phyloP scores from a whole-genome alignment of 1,140 invertebrate species.

The Hyphantria cunea region DNA sequence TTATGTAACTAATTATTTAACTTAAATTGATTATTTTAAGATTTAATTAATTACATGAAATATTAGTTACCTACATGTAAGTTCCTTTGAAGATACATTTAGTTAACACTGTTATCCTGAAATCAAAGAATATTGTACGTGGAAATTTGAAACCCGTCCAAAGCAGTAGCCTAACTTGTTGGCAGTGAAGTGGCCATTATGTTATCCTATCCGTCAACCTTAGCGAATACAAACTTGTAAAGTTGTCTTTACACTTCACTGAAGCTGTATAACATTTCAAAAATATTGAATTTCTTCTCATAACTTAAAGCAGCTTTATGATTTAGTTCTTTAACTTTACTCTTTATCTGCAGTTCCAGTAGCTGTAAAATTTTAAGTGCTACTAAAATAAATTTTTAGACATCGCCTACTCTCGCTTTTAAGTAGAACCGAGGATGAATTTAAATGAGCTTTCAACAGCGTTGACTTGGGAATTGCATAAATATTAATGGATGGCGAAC shows the following conservation, averaged over 20 bases:
- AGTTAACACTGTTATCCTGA: too few species aligned
- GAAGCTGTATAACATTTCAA: slow-evolving; percentile 6
- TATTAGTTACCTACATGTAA: too few species aligned
- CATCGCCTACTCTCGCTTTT: slow-evolving; percentile 49
- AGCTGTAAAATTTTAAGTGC: slow-evolving; percentile 57
- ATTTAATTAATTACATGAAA: too few species aligned
- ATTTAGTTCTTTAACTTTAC: slow-evolving; percentile 41
- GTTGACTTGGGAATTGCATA: slow-evolving; percentile 64
- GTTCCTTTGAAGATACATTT: too few species aligned
- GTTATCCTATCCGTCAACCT: slow-evolving; percentile 3
- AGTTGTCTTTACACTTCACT: not conserved
- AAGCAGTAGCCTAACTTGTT: slow-evolving; percentile 10
- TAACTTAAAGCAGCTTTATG: slow-evolving; percentile 22
- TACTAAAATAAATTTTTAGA: slow-evolving; percentile 55
- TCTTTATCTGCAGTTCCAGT: slow-evolving; percentile 36
- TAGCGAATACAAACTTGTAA: slow-evolving; percentile 5
- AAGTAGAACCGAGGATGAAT: slow-evolving; percentile 65
- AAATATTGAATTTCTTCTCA: slow-evolving; percentile 6
- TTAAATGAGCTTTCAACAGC: slow-evolving; percentile 66
- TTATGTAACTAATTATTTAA: too few species aligned
- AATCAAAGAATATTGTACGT: slow-evolving; percentile 10
- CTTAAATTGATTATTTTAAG: too few species aligned
- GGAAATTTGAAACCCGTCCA: slow-evolving; percentile 11
- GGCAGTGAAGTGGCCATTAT: slow-evolving; percentile 19
- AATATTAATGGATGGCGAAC: slow-evolving; percentile 65